Conservation (phyloP, 1,140 invertebrate genomes). For the Drepana arcuata region DNA sequence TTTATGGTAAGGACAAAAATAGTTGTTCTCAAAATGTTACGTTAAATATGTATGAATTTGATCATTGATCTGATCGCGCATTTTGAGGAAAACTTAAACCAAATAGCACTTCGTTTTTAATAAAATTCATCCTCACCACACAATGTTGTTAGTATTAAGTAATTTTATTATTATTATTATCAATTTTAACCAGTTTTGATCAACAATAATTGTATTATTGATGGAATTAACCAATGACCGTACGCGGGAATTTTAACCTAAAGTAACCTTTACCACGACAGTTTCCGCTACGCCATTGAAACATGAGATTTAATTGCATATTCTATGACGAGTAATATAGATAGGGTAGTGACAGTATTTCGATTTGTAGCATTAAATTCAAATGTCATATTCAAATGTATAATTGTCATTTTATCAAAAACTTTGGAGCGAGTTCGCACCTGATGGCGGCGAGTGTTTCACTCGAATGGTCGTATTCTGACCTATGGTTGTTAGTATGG, state of each 20-base stretch:
- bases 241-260: background rate
- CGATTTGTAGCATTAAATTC: conserved; percentile 60
- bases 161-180: conserved; percentile 1
- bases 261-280: conserved; percentile 1
- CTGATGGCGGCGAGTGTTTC: conserved; percentile 4
- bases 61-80: too few species aligned
- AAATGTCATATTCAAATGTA: conserved; percentile 58
- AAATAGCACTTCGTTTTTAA: too few species aligned
- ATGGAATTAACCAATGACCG: background rate
- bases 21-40: too few species aligned
- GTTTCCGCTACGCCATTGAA: conserved; percentile 13
- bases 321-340: conserved; percentile 42
- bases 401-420: conserved; percentile 42
- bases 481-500: conserved; percentile 24
- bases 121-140: background rate
- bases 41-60: too few species aligned
- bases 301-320: conserved; percentile 55
- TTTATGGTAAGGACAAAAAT: too few species aligned
- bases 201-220: background rate
- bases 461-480: background rate
- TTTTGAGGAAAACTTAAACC: too few species aligned
- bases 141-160: too few species aligned
- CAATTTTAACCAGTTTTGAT: background rate
- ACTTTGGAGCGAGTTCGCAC: conserved; percentile 11
- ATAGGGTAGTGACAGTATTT: conserved; percentile 59